Conservation (phyloP, 2,797 vertebrate genomes). For the Lagocephalus sceleratus region DNA sequence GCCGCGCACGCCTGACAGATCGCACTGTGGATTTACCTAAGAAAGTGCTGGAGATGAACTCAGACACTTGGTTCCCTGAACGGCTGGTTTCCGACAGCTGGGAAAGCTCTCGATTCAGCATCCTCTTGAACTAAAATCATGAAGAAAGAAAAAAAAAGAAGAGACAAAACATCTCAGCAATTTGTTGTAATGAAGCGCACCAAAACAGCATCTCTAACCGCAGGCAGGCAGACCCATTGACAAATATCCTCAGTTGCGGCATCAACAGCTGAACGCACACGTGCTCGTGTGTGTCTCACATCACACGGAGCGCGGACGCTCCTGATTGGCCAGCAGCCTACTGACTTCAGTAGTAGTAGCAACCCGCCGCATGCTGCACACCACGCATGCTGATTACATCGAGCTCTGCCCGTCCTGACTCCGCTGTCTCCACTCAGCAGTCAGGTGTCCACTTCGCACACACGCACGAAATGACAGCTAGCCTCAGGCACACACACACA, state of each 20-base stretch:
- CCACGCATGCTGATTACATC: slow-evolving; percentile 1
- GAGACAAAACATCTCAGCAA: slow-evolving; percentile 16
- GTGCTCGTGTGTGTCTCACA: slow-evolving; percentile 4
- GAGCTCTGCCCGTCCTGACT: background rate
- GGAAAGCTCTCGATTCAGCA: slow-evolving; percentile 90
- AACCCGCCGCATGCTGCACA: slow-evolving; percentile 3
- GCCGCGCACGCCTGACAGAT: background rate
- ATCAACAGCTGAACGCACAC: slow-evolving; percentile 8
- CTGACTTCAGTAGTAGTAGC: slow-evolving; percentile 10
- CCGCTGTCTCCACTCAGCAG: background rate
- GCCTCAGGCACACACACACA: background rate
- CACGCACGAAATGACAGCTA: slow-evolving; percentile 41
- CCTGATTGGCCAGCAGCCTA: slow-evolving; percentile 17
- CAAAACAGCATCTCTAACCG: background rate
- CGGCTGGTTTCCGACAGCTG: slow-evolving; percentile 92
- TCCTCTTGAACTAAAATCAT: slow-evolving; percentile 87
- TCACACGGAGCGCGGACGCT: slow-evolving; percentile 7
- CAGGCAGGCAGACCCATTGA: slow-evolving; percentile 4
- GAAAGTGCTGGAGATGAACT: slow-evolving; percentile 93
- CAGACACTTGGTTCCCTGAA: slow-evolving; percentile 92
- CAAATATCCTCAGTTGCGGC: background rate
- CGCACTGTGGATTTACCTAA: slow-evolving; percentile 75
- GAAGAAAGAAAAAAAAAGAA: background rate
- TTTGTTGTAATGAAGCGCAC: slow-evolving; percentile 14
- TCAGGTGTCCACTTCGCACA: slow-evolving; percentile 10